A percentile compares a stretch with the other conserved stretches of the same genome.
Conservation (phyloP, 1,140 invertebrate genomes). For the Lordiphosa clarofinis region DNA sequence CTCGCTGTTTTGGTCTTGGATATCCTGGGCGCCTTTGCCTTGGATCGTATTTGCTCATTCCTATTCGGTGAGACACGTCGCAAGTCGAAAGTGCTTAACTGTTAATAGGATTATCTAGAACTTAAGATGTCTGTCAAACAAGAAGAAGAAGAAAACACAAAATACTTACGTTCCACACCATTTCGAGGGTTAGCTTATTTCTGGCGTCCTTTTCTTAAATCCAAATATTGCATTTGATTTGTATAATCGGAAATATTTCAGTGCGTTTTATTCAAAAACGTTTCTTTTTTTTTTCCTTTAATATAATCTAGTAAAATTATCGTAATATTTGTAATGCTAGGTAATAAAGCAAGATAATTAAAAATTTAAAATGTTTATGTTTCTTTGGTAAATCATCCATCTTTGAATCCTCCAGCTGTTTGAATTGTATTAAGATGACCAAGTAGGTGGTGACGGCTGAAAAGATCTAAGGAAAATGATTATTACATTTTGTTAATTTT, state of each 20-base stretch:
- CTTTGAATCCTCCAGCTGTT: constrained; percentile 75
- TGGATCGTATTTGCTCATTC: constrained; percentile 92
- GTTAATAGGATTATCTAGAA: constrained; percentile 33
- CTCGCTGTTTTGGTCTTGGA: constrained; percentile 90
- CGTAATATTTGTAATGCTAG: constrained; percentile 55
- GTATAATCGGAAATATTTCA: constrained; percentile 17
- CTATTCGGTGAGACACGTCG: constrained; percentile 86
- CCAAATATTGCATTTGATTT: constrained; percentile 25
- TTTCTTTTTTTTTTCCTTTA: constrained; percentile 11
- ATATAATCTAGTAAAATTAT: constrained; percentile 55
- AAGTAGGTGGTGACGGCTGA: constrained; percentile 76
- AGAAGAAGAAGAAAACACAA: not conserved
- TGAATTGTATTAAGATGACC: constrained; percentile 77
- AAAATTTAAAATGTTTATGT: constrained; percentile 10
- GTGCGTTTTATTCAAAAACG: constrained; percentile 17
- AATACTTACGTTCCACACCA: constrained; percentile 20
- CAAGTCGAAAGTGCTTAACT: constrained; percentile 66
- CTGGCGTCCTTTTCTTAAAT: constrained; percentile 53
- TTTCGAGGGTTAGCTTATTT: constrained; percentile 9
- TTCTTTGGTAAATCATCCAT: constrained; percentile 39
- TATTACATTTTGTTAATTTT: not conserved
- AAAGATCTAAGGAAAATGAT: constrained; percentile 51
- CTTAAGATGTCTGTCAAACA: not conserved
- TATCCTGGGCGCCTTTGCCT: constrained; percentile 89
- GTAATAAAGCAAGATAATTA: constrained; percentile 44